Base-by-base conservation (phyloP, 2,113 vertebrate genomes). In the Calidris pugnax region DNA sequence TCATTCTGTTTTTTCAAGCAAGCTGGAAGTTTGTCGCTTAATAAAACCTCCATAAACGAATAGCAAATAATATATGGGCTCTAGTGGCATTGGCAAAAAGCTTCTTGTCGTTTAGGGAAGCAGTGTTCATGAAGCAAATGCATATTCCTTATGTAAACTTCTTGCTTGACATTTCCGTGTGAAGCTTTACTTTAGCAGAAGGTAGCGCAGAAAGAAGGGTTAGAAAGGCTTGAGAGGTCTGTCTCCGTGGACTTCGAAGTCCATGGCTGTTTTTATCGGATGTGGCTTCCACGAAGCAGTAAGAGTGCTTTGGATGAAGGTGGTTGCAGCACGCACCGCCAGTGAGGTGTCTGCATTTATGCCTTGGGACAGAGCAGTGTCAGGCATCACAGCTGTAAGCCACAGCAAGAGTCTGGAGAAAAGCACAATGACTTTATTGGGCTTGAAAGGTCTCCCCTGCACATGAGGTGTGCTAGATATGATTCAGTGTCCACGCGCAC, bases 301-400 rank as follows among this genome's bases (percentile, higher is more conserved):
- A 10, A n/a, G 53, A 63, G 56, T 5, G 30, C 24, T 47, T 28
- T 47, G 43, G 33, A 18, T 11, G 32, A 39, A 35, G 37, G 37
- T 14, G 8, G 3, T 10, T 21, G 71, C 45, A 33, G 11, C n/a
- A 10, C 3, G 2, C 35, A 12, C 16, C 2, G 0, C 51, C 33
- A 14, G n/a, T 2, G 14, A 3, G 17, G 17, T 39, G 35, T 14
- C 85, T 56, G 27, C 11, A 2, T 74, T 23, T 24, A n/a, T 0
- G 2, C 56, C 57, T 4, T 12, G 69, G 62, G 43, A 23, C 62
- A 41, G 50, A 51, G 83, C 1, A 0, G 48, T 57, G 26, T 6
- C 22, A 55, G 66, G n/a, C 59, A 28, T 37, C 10, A 14, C n/a
- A 53, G 18, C 75, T 59, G 33, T 57, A 35, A 23, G 50, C 37